These are phyloP conservation scores for Halichoerus grypus DNA, from an alignment of 2,113 vertebrate species.

Conservation along the genomic window DNA sequence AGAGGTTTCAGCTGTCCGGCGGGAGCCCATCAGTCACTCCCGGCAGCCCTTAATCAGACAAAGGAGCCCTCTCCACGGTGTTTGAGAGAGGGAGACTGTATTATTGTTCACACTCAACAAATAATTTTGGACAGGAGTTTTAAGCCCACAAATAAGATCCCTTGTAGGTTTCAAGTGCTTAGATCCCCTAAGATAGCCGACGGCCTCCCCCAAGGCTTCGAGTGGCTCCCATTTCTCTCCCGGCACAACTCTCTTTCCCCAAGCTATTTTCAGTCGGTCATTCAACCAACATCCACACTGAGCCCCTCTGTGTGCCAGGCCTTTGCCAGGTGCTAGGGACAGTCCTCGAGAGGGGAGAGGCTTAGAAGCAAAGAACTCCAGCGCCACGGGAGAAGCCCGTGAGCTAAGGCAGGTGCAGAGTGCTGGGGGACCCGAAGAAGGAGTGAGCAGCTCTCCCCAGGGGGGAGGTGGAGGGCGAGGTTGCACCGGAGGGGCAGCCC, in stretches of 20 bases:
- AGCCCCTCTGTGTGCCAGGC: not conserved
- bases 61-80: conserved; percentile 67
- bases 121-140: conserved; percentile 68
- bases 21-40: conserved; percentile 81
- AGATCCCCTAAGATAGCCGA: not conserved
- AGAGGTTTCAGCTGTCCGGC: conserved; percentile 77
- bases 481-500: not conserved
- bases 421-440: not conserved
- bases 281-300: not conserved
- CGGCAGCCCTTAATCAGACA: conserved; percentile 83
- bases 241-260: not conserved
- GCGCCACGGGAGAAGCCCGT: rapidly evolving
- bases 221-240: not conserved
- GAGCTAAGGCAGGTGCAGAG: not conserved
- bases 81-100: conserved; percentile 61
- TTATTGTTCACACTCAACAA: conserved; percentile 68
- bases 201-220: not conserved
- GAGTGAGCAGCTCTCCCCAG: rapidly evolving
- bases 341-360: not conserved
- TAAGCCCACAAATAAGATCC: conserved; percentile 52
- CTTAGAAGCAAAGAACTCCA: not conserved
- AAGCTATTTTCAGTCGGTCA: not conserved
- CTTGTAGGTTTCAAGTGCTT: not conserved
- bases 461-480: not conserved
- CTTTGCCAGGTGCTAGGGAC: not conserved